Base-by-base conservation (phyloP, 2,888 invertebrate species). In the Marronus borbonicus region DNA sequence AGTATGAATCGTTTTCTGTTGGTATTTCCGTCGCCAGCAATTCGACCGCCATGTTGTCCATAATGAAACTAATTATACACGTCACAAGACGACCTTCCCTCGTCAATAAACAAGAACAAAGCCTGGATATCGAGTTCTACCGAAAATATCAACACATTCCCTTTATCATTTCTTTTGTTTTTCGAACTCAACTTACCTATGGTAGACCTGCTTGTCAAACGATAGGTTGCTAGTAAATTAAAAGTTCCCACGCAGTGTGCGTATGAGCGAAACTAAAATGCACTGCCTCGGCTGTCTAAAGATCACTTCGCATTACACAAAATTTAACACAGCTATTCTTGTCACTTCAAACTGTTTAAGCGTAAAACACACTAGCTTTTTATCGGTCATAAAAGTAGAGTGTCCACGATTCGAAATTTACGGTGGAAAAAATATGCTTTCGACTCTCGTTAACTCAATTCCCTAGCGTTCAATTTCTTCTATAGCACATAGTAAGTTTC, bases 31-130 rank as follows among this genome's bases (percentile, higher is more conserved):
- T 80, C 49, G 77, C 58, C 20, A 76, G 66, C 58, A 68, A 78
- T 52, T 65, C 52, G 79, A 76, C 72, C 82, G 82, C 82, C 82
- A 82, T 82, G 79, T 81, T 82, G 81, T 78, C 78, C 80, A 78
- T 82, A 82, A 81, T 81, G 81, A 81, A 81, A 78, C 76, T 82
- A 83, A 82, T 82, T 82, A 80, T 78, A 58, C 79, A 80, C 83
- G 83, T 83, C 83, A 82, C 74, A 76, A 68, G 69, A 70, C 52
- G 69, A 70, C 70, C 77, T 77, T 72, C 70, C 77, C 69, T 77
- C 70, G 70, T 64, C 70, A 52, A 69, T 69, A 69, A 70, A 69
- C 77, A 69, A 68, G 69, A 77, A 77, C 77, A 77, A 77, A 77
- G 77, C 58, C 50, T 50, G 62, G 31, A 64, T 70, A 70, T 60